phyloP scores from a whole-genome alignment of 2,888 invertebrate species.

The Aporophyla nigra region DNA sequence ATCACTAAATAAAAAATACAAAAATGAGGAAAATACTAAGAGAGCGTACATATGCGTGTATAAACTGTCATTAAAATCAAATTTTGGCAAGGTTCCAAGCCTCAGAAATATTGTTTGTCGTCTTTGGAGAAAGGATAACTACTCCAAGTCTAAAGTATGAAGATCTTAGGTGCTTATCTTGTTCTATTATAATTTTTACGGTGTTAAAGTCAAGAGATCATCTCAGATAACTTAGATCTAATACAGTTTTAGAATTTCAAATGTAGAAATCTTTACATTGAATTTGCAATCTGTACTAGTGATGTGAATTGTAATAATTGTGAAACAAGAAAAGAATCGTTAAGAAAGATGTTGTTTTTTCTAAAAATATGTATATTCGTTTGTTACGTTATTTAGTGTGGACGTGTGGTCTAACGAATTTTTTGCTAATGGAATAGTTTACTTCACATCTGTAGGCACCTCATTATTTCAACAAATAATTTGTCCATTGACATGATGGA shows the following conservation, averaged over 20 bases:
- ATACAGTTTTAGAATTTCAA: constrained; percentile 36
- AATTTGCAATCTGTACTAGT: constrained; percentile 52
- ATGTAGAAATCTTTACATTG: constrained; percentile 24
- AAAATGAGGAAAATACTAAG: constrained; percentile 76
- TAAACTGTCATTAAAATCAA: constrained; percentile 90
- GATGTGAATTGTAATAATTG: constrained; percentile 49
- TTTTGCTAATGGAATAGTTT: constrained; percentile 69
- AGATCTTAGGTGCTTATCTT: constrained; percentile 75
- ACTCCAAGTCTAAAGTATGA: constrained; percentile 65
- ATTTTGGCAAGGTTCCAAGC: constrained; percentile 86
- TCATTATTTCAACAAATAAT: constrained; percentile 79
- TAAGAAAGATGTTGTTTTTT: constrained; percentile 35
- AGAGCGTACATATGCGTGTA: constrained; percentile 84
- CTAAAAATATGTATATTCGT: constrained; percentile 63
- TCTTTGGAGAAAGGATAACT: constrained; percentile 83
- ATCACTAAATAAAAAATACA: constrained; percentile 66
- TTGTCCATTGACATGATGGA: constrained; percentile 81
- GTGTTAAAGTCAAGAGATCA: constrained; percentile 36
- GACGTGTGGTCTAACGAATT: constrained; percentile 62
- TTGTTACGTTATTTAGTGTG: constrained; percentile 67
- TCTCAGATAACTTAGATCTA: constrained; percentile 28
- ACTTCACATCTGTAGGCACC: constrained; percentile 71
- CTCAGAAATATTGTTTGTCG: constrained; percentile 86
- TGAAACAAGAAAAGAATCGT: constrained; percentile 35
- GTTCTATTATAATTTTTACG: constrained; percentile 67